Base-by-base conservation (phyloP, 2,113 vertebrate genomes). In the Tragelaphus imberbis region DNA sequence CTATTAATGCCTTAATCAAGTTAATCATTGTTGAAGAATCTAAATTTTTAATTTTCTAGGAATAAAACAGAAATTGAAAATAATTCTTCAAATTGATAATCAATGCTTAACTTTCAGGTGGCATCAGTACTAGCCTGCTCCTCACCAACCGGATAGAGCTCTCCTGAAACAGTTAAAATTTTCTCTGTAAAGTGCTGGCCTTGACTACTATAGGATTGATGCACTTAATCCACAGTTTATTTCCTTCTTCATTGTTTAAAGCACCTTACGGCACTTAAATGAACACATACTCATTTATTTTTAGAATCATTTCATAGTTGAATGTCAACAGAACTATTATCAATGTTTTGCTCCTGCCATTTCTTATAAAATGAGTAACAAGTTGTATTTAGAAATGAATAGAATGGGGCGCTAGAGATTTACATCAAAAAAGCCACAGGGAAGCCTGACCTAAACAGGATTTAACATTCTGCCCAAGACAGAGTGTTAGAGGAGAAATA, bases 1-100 rank as follows among this genome's bases (percentile, higher is more conserved):
- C 16, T 93, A 88, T 79, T 49, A 80, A 47, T 88, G 71, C 33
- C 36, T 80, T 85, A 93, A 47, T 88, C 68, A 93, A 6, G 25
- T 93, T 93, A 95, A 89, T 84, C 5, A 89, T 58, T 93, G 17
- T 63, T 93, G 28, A 89, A 49, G 33, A 63, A 65, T 68, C n/a
- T 61, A 93, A 44, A 88, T 91, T 88, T 53, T 71, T 82, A 65
- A 15, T 49, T 95, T 90, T 94, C 15, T 94, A 92, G 7, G 81
- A 80, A n/a, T 86, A 65, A 96, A 86, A 86, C 28, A 95, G 63
- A 95, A 96, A 55, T 87, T 75, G 85, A 84, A 95, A 96, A 33
- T 84, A 79, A 87, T 79, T 95, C 17, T 85, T 90, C 17, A 92
- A 53, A 80, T 87, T 21, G 7, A 40, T 77, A 49, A 84, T 71